phyloP scores from a whole-genome alignment of 1,140 invertebrate species.

The Lepidostoma basale region DNA sequence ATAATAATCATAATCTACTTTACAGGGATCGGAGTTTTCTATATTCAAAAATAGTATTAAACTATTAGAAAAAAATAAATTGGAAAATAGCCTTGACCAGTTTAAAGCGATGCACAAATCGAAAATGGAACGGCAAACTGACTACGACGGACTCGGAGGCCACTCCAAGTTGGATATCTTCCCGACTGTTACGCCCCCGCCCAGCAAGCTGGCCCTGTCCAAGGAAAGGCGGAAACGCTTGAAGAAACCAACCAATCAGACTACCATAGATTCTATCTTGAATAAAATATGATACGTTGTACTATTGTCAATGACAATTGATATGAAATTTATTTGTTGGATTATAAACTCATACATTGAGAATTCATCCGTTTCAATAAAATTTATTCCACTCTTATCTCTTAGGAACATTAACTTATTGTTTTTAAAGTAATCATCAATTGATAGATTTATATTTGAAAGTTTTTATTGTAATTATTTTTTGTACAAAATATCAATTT shows the following conservation, averaged over 20 bases:
- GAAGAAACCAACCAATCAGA: slow-evolving; percentile 14
- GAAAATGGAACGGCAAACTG: slow-evolving; percentile 47
- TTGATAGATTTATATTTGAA: too few relatives aligned
- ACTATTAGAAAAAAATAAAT: not conserved
- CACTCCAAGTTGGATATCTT: slow-evolving; percentile 54
- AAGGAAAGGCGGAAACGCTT: slow-evolving; percentile 27
- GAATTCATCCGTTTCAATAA: too few relatives aligned
- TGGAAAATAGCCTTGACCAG: slow-evolving; percentile 5
- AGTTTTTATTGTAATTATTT: too few relatives aligned
- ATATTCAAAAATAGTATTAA: slow-evolving; percentile 30
- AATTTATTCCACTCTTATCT: too few relatives aligned
- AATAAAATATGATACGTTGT: slow-evolving; percentile 1
- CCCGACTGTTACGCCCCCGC: slow-evolving; percentile 39
- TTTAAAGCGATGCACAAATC: slow-evolving; percentile 35
- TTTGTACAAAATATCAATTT: too few relatives aligned
- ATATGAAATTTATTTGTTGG: too few relatives aligned
- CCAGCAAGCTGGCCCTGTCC: not conserved
- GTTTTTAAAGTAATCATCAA: too few relatives aligned
- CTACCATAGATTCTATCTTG: not conserved
- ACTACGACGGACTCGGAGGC: slow-evolving; percentile 55
- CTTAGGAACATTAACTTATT: too few relatives aligned
- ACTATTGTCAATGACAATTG: not conserved
- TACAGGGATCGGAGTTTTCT: slow-evolving; percentile 23
- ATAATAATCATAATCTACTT: slow-evolving; percentile 1
- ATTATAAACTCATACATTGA: too few relatives aligned